These are phyloP conservation scores for Tuta absoluta DNA, from an alignment of 2,888 invertebrate species.

Conservation along the genomic window DNA sequence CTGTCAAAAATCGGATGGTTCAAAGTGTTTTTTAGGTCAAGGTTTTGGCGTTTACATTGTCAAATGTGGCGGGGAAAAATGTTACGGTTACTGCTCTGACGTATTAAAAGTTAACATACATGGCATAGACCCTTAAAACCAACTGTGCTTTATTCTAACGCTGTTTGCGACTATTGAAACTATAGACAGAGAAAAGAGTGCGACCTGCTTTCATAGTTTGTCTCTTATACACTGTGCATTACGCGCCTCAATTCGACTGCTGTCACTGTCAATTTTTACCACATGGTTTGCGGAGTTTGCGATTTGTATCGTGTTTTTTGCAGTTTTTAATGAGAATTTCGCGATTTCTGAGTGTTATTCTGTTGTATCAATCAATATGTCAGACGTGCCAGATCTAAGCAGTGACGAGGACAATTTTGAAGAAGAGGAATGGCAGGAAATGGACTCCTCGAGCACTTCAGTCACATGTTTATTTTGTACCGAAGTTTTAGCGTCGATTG, in stretches of 20 bases:
- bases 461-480: constrained; percentile 88
- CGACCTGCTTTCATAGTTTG: background rate
- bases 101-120: too few relatives aligned
- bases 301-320: background rate
- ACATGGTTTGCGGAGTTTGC: constrained; percentile 17
- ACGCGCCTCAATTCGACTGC: background rate
- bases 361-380: constrained; percentile 50
- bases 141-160: too few relatives aligned
- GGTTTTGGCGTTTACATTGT: too few relatives aligned
- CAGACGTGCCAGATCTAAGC: constrained; percentile 75
- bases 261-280: constrained; percentile 12
- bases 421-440: constrained; percentile 77
- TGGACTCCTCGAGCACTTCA: constrained; percentile 65
- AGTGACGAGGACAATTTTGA: constrained; percentile 75
- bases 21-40: too few relatives aligned
- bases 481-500: constrained; percentile 80
- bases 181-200: background rate
- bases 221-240: background rate
- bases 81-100: too few relatives aligned
- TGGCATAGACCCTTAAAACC: too few relatives aligned
- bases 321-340: background rate
- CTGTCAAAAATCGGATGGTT: too few relatives aligned
- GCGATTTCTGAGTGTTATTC: constrained; percentile 20
- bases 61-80: too few relatives aligned
- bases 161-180: too few relatives aligned